A percentile compares a stretch with the other conserved stretches of the same genome.
phyloP scores from a whole-genome alignment of 2,888 invertebrate genomes.

The Pyrochroa serraticornis region DNA sequence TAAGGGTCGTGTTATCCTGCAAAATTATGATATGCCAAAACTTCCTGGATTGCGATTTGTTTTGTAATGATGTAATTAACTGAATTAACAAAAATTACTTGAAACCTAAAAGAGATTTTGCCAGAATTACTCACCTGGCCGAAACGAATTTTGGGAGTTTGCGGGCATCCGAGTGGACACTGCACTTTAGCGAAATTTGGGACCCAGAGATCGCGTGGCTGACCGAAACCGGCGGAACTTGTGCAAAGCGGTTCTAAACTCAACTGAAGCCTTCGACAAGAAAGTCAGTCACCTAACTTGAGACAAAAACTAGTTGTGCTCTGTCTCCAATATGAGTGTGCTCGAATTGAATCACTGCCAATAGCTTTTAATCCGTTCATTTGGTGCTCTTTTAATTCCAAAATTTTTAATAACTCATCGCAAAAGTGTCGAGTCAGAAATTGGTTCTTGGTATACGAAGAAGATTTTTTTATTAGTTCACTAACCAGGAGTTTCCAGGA shows the following conservation, averaged over 20 bases:
- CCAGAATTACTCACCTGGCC: not conserved
- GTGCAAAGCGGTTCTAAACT: slow-evolving; percentile 28
- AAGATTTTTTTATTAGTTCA: too few relatives aligned
- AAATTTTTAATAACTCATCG: too few relatives aligned
- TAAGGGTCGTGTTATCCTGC: not conserved
- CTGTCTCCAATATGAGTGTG: slow-evolving; percentile 30
- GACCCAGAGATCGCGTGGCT: not conserved
- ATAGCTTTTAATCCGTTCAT: not conserved
- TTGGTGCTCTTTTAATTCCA: too few relatives aligned
- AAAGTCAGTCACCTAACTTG: slow-evolving; percentile 36
- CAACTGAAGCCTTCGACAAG: slow-evolving; percentile 28
- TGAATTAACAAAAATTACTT: not conserved
- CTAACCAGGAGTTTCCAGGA: too few relatives aligned
- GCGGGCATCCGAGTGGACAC: slow-evolving; percentile 8
- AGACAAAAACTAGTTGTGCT: slow-evolving; percentile 37
- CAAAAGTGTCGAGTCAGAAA: too few relatives aligned
- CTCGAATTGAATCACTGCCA: slow-evolving; percentile 20
- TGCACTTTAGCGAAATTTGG: not conserved
- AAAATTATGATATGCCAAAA: too few relatives aligned
- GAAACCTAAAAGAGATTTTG: not conserved
- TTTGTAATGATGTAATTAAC: not conserved
- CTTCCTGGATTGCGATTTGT: too few relatives aligned
- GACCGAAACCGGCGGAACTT: slow-evolving; percentile 25
- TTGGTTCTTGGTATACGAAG: too few relatives aligned
- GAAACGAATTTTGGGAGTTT: slow-evolving; percentile 10